Evolutionary conservation across 2,113 vertebrate species (phyloP).

Genomic region (Nibea coibor): DNA sequence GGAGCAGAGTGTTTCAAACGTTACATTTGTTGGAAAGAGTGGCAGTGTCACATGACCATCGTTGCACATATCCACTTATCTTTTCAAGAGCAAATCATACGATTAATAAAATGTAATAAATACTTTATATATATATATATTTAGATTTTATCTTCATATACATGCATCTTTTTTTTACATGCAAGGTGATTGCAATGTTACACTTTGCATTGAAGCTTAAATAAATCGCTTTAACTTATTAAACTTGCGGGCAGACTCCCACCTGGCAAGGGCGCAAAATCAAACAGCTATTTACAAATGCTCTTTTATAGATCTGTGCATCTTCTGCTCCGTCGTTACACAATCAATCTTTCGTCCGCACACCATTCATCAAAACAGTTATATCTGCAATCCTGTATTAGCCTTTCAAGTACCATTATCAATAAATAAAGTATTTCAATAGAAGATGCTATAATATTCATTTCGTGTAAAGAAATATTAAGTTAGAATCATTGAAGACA

Average conservation of each 20-base stretch:
- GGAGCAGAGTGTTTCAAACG: constrained; percentile 46
- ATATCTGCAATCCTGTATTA: constrained; percentile 42
- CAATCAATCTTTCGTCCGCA: constrained; percentile 37
- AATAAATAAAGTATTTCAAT: constrained; percentile 50
- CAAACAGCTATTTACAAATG: constrained; percentile 57
- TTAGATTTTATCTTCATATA: constrained; percentile 55
- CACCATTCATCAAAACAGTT: constrained; percentile 20
- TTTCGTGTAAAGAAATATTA: constrained; percentile 38
- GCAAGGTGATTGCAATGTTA: constrained; percentile 72
- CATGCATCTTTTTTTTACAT: constrained; percentile 78
- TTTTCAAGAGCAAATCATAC: constrained; percentile 67
- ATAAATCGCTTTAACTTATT: constrained; percentile 44
- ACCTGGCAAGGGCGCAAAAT: constrained; percentile 6
- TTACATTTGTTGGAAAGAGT: constrained; percentile 46
- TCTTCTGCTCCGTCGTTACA: constrained; percentile 12
- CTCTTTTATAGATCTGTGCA: constrained; percentile 62
- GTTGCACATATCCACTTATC: constrained; percentile 53
- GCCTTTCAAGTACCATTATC: constrained; percentile 42
- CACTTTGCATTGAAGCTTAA: constrained; percentile 63
- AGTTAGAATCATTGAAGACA: constrained; percentile 14
- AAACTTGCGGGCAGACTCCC: constrained; percentile 18
- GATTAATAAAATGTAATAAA: constrained; percentile 60
- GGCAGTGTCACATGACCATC: constrained; percentile 69
- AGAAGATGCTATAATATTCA: constrained; percentile 30
- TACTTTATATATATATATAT: constrained; percentile 55